Conservation (phyloP, 1,140 invertebrate genomes). For the Conopomorpha cramerella region DNA sequence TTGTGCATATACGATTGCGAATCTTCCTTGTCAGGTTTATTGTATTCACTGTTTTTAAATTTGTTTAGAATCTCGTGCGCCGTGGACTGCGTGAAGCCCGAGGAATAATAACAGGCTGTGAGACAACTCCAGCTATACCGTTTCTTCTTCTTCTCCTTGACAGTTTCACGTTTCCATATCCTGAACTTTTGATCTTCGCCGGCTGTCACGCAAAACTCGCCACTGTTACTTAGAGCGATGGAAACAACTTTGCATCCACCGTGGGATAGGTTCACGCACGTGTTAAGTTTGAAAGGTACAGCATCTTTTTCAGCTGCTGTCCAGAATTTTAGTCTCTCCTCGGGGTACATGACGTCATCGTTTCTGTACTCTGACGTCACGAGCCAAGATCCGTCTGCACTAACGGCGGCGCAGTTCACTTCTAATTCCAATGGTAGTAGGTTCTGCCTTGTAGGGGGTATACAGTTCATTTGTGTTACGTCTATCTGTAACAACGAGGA, state of each 20-base stretch:
- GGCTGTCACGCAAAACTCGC: constrained; percentile 37
- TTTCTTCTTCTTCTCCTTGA: constrained; percentile 10
- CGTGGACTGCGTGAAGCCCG: constrained; percentile 25
- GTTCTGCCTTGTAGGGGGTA: constrained; percentile 41
- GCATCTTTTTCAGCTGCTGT: constrained; percentile 11
- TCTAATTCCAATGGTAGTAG: constrained; percentile 46
- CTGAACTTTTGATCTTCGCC: constrained; percentile 41
- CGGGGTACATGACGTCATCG: constrained; percentile 35
- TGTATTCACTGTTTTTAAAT: constrained; percentile 21
- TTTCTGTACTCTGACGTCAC: constrained; percentile 47
- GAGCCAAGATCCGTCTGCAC: constrained; percentile 28
- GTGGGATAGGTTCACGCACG: constrained; percentile 42
- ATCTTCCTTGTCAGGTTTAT: constrained; percentile 11
- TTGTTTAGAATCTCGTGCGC: constrained; percentile 25
- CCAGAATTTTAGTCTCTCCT: constrained; percentile 50
- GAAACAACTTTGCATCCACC: constrained; percentile 39
- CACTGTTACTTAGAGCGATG: constrained; percentile 27
- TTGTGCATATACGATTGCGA: constrained; percentile 21
- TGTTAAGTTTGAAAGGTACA: constrained; percentile 32
- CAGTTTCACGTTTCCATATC: constrained; percentile 29
- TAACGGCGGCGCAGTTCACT: constrained; percentile 33
- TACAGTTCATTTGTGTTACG: constrained; percentile 43
- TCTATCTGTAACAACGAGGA: constrained; percentile 34
- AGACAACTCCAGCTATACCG: constrained; percentile 23
- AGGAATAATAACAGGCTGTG: constrained; percentile 47